phyloP scores from a whole-genome alignment of 2,113 vertebrate genomes.

The Odontophorus gujanensis region DNA sequence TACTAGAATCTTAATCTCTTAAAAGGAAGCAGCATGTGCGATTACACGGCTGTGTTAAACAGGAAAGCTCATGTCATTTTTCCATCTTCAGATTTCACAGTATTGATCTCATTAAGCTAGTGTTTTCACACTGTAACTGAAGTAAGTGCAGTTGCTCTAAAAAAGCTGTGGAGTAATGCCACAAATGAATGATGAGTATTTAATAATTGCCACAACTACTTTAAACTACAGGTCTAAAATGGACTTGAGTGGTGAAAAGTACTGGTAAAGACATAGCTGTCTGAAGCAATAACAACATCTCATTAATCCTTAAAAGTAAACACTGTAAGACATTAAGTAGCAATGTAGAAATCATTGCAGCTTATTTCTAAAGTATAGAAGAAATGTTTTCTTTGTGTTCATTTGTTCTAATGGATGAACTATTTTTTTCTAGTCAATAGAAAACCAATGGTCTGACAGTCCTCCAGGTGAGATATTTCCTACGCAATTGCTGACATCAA shows the following conservation, averaged over 20 bases:
- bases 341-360: background rate
- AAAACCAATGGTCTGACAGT: background rate
- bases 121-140: conserved; percentile 4
- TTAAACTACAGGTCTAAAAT: background rate
- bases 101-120: conserved; percentile 35
- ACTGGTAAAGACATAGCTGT: background rate
- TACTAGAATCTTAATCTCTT: background rate
- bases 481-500: background rate
- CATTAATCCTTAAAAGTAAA: background rate
- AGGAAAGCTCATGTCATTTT: conserved; percentile 48
- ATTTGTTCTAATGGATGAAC: background rate
- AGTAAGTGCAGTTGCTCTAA: conserved; percentile 10
- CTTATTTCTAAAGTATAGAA: background rate
- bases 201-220: background rate
- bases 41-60: background rate
- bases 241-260: background rate
- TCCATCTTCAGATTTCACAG: conserved; percentile 46
- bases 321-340: background rate
- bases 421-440: background rate
- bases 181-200: conserved; percentile 16
- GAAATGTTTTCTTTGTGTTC: background rate
- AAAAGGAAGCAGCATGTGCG: background rate
- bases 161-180: background rate
- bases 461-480: conserved; percentile 13
- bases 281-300: background rate